Conservation (phyloP, 2,888 invertebrate species). For the Eudemis profundana region DNA sequence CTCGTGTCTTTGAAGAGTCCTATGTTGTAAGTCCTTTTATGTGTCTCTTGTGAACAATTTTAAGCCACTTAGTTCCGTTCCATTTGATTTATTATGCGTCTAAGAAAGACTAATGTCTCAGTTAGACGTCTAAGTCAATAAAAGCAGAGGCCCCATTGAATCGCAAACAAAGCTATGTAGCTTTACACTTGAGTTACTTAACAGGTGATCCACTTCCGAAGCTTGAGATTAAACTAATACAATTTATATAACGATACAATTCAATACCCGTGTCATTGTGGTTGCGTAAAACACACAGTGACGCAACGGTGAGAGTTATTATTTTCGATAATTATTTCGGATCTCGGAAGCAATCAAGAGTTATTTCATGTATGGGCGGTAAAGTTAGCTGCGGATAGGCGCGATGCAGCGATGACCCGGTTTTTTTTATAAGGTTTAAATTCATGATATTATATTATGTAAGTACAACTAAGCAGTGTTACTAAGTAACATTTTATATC, state of each 20-base stretch:
- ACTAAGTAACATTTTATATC: too few species aligned
- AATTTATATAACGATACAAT: slow-evolving; percentile 36
- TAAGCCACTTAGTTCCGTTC: too few species aligned
- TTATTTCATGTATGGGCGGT: slow-evolving; percentile 34
- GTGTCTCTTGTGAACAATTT: too few species aligned
- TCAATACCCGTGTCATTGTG: slow-evolving; percentile 39
- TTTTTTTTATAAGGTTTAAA: too few species aligned
- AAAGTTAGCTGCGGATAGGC: neutral
- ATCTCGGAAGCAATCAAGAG: slow-evolving; percentile 39
- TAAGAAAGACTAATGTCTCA: neutral
- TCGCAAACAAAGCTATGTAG: neutral
- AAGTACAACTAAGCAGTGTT: too few species aligned
- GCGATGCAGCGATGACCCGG: too few species aligned
- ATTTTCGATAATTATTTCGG: slow-evolving; percentile 40
- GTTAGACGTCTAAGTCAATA: too few species aligned
- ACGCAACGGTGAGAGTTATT: slow-evolving; percentile 44
- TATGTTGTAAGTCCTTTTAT: too few species aligned
- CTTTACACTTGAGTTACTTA: slow-evolving; percentile 11
- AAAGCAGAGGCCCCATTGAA: too few species aligned
- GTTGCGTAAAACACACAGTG: slow-evolving; percentile 39
- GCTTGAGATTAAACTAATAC: slow-evolving; percentile 31
- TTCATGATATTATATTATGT: too few species aligned
- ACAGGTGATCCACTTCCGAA: slow-evolving; percentile 27
- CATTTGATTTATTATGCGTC: too few species aligned
- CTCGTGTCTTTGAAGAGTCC: too few species aligned